Evolutionary conservation across 2,113 vertebrate genomes (phyloP), one percentile per base, ranked within the genome.

Genomic region (Syngnathus scovelli): DNA sequence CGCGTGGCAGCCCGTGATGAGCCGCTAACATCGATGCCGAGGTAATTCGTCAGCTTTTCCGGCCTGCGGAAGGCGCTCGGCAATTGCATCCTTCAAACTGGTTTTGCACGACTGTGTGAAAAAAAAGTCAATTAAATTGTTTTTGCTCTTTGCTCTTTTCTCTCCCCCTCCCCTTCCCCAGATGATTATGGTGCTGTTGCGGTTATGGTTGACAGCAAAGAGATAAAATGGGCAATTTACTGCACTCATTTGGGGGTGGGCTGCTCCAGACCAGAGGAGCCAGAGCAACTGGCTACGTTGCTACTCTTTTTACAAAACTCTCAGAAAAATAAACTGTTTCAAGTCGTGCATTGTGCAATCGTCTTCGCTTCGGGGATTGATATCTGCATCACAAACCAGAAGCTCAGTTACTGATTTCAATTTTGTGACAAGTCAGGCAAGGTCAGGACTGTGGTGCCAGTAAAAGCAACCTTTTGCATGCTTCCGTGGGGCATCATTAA

Each of bases 81-180:
- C 83, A 90, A 92, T 92, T 93, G 93, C 90, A 94, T 91, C 91
- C 88, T 90, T 90, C 90, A 91, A 83, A 89, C 91, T 90, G 89
- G 90, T 86, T 86, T 89, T 87, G 84, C 89, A 92, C 70, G 82
- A 87, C 90, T 90, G 85, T 84, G 61, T 48, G 67, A 74, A 71
- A 75, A 76, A 70, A 91, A 88, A 76, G 71, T 64, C 67, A 77
- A 77, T 86, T 88, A 79, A 85, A 85, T 80, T 75, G 81, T 78
- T 85, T 79, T 88, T 80, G 52, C 51, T 66, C 6, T 70, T 82
- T 43, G 46, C 12, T 12, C 0, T 48, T 52, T 21, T 78, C 71
- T 74, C 61, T 55, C 5, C 27, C 49, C 16, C 4, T 21, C 36
- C 48, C 27, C 3, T 33, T n/a, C 4, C 46, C 18, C 65, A 71